Evolutionary conservation across 2,888 invertebrate species (phyloP).

Genomic region (Andrena camellia): DNA sequence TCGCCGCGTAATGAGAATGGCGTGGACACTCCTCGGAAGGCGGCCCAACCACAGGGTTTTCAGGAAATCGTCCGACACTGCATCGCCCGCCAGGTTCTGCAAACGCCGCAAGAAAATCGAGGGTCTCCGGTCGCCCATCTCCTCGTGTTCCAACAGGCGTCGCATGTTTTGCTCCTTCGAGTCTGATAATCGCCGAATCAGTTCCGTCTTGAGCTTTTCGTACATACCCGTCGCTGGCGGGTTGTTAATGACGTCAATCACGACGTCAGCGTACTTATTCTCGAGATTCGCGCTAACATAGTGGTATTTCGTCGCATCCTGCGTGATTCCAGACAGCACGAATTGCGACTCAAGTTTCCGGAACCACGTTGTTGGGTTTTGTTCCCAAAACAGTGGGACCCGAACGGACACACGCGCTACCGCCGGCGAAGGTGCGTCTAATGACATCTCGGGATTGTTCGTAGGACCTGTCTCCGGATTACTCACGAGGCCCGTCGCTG

Average conservation of each 20-base stretch:
- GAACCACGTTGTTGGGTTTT: background rate
- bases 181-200: slow-evolving; percentile 1
- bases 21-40: background rate
- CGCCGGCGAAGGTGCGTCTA: too few relatives aligned
- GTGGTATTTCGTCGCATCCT: slow-evolving; percentile 1
- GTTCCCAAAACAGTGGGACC: too few relatives aligned
- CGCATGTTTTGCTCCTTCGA: background rate
- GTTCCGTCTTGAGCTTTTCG: background rate
- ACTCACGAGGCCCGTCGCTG: too few relatives aligned
- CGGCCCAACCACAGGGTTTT: background rate
- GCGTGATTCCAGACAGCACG: background rate
- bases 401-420: too few relatives aligned
- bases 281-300: background rate
- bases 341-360: background rate
- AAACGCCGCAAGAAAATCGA: background rate
- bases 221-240: too few relatives aligned
- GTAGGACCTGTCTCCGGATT: too few relatives aligned
- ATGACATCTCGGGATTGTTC: too few relatives aligned
- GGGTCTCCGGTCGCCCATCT: slow-evolving; percentile 5
- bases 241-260: background rate
- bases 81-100: too few relatives aligned
- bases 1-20: background rate
- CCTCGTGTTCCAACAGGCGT: slow-evolving; percentile 1
- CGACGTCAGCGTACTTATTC: background rate
- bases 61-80: too few relatives aligned